Percentiles rank a stretch among this genome's conserved stretches.
Conservation (phyloP, 2,797 vertebrate genomes). For the Pygocentrus nattereri region DNA sequence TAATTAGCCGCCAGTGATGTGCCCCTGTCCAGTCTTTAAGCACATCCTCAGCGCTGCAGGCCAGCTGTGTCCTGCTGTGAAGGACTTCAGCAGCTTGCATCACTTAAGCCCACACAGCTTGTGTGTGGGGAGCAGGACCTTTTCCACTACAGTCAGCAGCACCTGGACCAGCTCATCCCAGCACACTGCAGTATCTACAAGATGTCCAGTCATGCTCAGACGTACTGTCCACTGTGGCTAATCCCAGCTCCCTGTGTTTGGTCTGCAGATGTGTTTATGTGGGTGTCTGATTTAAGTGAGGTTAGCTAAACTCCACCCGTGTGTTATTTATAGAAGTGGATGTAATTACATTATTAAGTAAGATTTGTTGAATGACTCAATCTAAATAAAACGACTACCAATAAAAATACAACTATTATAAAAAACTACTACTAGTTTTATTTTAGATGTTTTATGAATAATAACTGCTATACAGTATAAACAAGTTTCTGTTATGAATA, state of each 20-base stretch:
- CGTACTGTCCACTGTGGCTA: background rate
- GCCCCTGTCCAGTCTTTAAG: background rate
- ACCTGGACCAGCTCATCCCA: constrained; percentile 60
- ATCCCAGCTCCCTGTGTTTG: background rate
- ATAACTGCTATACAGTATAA: too few species aligned
- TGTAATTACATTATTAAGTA: background rate
- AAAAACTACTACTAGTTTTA: too few species aligned
- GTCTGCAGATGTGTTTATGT: constrained; percentile 24
- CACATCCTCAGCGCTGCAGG: background rate
- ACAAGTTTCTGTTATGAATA: too few species aligned
- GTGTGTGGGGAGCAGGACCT: constrained; percentile 60
- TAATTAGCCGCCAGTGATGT: background rate
- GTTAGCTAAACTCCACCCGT: background rate
- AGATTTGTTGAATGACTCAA: background rate
- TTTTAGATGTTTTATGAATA: too few species aligned
- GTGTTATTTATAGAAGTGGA: background rate
- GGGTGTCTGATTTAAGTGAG: background rate
- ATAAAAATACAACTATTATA: too few species aligned
- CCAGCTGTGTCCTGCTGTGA: background rate
- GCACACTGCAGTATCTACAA: constrained; percentile 55
- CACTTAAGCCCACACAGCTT: constrained; percentile 9
- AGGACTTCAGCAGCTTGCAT: constrained; percentile 1
- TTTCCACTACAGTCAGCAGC: constrained; percentile 76
- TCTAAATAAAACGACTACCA: too few species aligned
- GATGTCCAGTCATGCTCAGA: constrained; percentile 65